Percentiles rank a stretch among this genome's conserved stretches.
These are phyloP conservation scores for Parnassius orleans DNA, from an alignment of 2,888 invertebrate genomes.

Conservation along the genomic window DNA sequence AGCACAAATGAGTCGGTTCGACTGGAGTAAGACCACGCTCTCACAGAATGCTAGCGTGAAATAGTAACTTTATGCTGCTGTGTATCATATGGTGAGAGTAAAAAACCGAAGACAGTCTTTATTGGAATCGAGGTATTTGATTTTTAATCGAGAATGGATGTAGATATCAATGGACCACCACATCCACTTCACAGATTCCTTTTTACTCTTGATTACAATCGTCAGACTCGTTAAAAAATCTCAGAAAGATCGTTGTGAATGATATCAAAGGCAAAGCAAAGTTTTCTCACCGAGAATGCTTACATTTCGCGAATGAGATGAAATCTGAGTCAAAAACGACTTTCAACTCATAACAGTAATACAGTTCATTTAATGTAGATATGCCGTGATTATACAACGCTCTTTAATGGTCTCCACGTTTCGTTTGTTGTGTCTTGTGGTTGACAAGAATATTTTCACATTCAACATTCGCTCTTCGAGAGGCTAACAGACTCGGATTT, in stretches of 20 bases:
- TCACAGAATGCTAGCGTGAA: too few relatives aligned
- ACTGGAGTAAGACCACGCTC: too few relatives aligned
- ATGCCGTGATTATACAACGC: slow-evolving; percentile 22
- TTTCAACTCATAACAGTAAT: slow-evolving; percentile 21
- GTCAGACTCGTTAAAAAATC: slow-evolving; percentile 9
- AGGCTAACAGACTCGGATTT: slow-evolving; percentile 1
- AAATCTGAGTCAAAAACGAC: not conserved
- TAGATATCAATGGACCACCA: too few relatives aligned
- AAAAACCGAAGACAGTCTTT: too few relatives aligned
- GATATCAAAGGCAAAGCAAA: slow-evolving; percentile 4
- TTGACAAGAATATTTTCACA: slow-evolving; percentile 20
- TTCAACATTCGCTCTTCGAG: slow-evolving; percentile 18
- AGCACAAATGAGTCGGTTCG: too few relatives aligned
- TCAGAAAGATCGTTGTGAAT: not conserved
- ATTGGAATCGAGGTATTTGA: too few relatives aligned
- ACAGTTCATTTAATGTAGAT: slow-evolving; percentile 21
- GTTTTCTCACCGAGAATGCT: slow-evolving; percentile 10
- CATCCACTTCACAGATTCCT: not conserved
- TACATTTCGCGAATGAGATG: slow-evolving; percentile 5
- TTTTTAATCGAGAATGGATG: too few relatives aligned
- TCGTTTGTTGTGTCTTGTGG: not conserved
- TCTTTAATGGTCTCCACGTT: slow-evolving; percentile 10
- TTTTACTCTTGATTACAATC: slow-evolving; percentile 12
- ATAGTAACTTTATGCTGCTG: too few relatives aligned
- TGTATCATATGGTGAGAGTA: too few relatives aligned